These are phyloP conservation scores for Bombus vancouverensis DNA, from an alignment of 1,140 invertebrate species.

Conservation along the genomic window DNA sequence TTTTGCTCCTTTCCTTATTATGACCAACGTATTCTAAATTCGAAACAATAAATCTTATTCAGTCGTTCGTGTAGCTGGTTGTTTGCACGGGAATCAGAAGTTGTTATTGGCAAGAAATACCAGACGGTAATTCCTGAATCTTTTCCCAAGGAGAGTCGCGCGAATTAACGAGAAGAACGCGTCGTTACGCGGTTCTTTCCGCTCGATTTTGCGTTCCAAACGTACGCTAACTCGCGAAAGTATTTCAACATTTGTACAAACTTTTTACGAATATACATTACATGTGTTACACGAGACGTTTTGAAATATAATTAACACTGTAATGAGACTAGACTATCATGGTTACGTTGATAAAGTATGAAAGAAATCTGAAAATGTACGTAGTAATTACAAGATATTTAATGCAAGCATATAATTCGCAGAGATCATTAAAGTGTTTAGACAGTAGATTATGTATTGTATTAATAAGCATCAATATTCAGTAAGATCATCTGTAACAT, in stretches of 20 bases:
- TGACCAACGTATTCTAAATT: neutral
- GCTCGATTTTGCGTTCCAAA: constrained; percentile 3
- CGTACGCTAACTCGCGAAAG: neutral
- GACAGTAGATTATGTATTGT: too few relatives aligned
- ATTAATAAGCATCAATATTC: too few relatives aligned
- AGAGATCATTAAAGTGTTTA: too few relatives aligned
- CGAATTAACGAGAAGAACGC: neutral
- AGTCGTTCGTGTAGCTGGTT: neutral
- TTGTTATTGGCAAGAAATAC: neutral
- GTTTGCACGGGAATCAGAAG: neutral
- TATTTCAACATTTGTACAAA: neutral
- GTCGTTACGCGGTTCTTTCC: neutral
- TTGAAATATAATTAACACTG: neutral
- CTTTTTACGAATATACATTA: neutral
- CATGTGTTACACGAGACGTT: neutral
- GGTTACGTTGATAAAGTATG: neutral
- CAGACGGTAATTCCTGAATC: neutral
- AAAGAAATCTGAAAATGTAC: too few relatives aligned
- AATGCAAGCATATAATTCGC: too few relatives aligned
- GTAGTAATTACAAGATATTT: too few relatives aligned
- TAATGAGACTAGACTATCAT: neutral
- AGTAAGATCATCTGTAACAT: too few relatives aligned
- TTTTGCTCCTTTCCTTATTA: neutral
- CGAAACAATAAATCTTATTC: neutral
- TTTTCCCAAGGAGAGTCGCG: constrained; percentile 1